Conservation (phyloP, 2,797 vertebrate species). For the Malurus splendens region DNA sequence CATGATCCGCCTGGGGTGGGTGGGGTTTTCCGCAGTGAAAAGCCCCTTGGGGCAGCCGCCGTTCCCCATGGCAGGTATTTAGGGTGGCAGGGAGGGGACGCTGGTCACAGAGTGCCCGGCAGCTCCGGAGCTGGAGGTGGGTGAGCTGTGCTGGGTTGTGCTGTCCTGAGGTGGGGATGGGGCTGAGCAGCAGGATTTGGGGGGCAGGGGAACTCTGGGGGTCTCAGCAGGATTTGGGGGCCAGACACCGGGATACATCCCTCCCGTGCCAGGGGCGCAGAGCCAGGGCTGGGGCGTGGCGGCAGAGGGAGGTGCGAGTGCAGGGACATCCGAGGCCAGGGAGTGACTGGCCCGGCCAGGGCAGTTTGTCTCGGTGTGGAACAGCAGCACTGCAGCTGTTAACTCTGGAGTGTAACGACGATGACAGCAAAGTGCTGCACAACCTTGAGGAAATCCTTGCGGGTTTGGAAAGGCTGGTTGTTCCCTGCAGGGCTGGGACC, state of each 20-base stretch:
- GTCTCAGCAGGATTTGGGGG: background rate
- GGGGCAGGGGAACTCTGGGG: accelerated
- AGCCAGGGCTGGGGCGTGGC: accelerated
- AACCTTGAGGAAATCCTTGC: background rate
- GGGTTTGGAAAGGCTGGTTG: background rate
- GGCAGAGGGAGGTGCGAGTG: background rate
- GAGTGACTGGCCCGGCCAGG: background rate
- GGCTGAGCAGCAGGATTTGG: accelerated
- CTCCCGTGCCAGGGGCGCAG: background rate
- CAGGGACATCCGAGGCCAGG: background rate
- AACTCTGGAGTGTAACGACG: background rate
- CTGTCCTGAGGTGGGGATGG: background rate
- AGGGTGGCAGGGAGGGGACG: background rate
- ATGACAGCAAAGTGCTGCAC: background rate
- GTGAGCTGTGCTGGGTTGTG: background rate
- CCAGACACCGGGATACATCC: background rate
- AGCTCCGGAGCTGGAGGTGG: background rate
- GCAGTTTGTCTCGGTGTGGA: background rate
- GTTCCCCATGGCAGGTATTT: background rate
- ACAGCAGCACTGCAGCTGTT: background rate
- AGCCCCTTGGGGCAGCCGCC: background rate
- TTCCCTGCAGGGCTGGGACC: background rate
- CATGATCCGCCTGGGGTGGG: background rate
- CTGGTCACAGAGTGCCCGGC: background rate
- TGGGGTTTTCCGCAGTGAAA: constrained; percentile 41